Conservation (phyloP, 2,888 invertebrate species). For the Acholoe squamosa region DNA sequence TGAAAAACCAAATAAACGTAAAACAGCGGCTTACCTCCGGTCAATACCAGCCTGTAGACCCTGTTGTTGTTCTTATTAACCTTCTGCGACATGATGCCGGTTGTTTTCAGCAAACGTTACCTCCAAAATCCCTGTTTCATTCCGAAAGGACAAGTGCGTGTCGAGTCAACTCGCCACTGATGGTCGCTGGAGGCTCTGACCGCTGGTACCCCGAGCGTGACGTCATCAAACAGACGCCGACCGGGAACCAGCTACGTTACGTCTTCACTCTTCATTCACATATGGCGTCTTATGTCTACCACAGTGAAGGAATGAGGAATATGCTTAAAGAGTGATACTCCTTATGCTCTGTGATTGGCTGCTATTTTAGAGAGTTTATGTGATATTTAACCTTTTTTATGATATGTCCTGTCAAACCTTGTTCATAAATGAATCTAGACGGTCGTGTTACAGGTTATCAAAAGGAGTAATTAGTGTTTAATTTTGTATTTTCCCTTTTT, state of each 20-base stretch:
- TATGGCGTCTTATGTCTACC: not conserved
- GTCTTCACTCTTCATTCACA: not conserved
- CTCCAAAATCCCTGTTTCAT: constrained; percentile 62
- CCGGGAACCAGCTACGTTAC: not conserved
- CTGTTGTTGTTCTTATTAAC: constrained; percentile 83
- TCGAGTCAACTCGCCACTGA: constrained; percentile 15
- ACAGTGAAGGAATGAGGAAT: not conserved
- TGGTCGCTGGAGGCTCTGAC: constrained; percentile 16
- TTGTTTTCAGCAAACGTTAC: constrained; percentile 62
- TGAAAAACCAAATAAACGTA: constrained; percentile 4
- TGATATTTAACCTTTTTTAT: too few relatives aligned
- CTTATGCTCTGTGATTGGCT: too few relatives aligned
- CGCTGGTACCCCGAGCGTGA: not conserved
- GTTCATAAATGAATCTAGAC: too few relatives aligned
- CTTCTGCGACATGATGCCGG: constrained; percentile 70
- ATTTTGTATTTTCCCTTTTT: too few relatives aligned
- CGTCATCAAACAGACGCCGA: not conserved
- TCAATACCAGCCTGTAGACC: constrained; percentile 93
- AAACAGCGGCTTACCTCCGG: constrained; percentile 90
- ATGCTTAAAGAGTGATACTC: not conserved
- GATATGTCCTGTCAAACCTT: too few relatives aligned
- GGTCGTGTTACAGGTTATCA: too few relatives aligned
- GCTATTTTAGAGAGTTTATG: too few relatives aligned
- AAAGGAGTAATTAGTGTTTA: too few relatives aligned
- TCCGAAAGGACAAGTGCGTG: constrained; percentile 59